Evolutionary conservation across 1,140 invertebrate species (phyloP).

Genomic region (Grapholita molesta): DNA sequence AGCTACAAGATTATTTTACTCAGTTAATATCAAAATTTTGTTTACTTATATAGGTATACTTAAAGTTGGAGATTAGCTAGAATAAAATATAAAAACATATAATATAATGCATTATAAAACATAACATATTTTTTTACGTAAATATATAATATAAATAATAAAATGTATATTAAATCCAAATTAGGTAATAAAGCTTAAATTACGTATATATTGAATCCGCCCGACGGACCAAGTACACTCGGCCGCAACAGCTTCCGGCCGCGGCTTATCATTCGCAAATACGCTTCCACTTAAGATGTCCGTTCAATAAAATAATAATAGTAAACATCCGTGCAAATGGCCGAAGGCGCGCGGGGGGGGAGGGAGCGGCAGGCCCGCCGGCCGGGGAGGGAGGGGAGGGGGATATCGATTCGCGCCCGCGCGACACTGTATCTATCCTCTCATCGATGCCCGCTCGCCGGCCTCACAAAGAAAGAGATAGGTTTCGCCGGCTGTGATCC

Average conservation of each 20-base stretch:
- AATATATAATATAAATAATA: too few species aligned
- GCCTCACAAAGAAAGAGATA: constrained; percentile 77
- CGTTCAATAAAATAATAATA: constrained; percentile 78
- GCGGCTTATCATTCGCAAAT: background rate
- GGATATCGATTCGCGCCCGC: constrained; percentile 72
- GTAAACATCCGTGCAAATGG: constrained; percentile 76
- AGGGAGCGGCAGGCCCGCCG: constrained; percentile 22
- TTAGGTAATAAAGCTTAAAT: background rate
- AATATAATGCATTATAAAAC: too few species aligned
- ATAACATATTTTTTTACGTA: too few species aligned
- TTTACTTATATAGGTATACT: too few species aligned
- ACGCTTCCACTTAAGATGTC: constrained; percentile 59
- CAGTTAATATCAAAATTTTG: too few species aligned
- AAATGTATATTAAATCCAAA: background rate
- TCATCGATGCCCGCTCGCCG: constrained; percentile 71
- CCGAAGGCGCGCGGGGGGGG: constrained; percentile 51
- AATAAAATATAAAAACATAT: too few species aligned
- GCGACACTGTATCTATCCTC: constrained; percentile 75
- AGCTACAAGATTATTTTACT: too few species aligned
- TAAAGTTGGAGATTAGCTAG: too few species aligned
- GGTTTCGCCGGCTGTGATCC: constrained; percentile 76
- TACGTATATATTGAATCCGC: background rate
- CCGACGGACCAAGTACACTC: background rate
- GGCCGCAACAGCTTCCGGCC: background rate
- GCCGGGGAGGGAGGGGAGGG: constrained; percentile 35